phyloP scores from a whole-genome alignment of 2,113 vertebrate species.

The Apeltes quadracus region DNA sequence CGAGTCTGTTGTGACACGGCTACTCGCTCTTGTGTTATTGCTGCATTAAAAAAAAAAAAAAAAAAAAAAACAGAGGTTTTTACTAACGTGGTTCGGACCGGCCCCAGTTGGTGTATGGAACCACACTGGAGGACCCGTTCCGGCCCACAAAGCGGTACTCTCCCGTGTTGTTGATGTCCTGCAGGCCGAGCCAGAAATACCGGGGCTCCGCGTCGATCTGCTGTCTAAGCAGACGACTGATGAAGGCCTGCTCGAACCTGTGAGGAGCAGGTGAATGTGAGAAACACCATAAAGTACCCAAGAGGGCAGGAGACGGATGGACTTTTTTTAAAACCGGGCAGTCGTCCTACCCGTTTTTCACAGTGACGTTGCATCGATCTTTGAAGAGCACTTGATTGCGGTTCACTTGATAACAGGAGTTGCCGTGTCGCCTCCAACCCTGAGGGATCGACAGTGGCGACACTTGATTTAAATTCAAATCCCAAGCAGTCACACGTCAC shows the following conservation, averaged over 20 bases:
- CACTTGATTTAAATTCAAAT: background rate
- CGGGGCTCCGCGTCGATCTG: slow-evolving; percentile 73
- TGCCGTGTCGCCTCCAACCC: slow-evolving; percentile 90
- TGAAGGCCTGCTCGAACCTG: slow-evolving; percentile 96
- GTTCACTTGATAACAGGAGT: slow-evolving; percentile 88
- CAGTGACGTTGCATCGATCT: slow-evolving; percentile 86
- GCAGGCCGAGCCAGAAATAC: slow-evolving; percentile 91
- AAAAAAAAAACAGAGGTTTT: no score
- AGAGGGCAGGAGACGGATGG: background rate
- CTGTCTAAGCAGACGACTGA: slow-evolving; percentile 87
- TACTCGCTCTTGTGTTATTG: background rate
- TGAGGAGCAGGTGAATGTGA: slow-evolving; percentile 13
- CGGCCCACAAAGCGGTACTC: slow-evolving; percentile 87
- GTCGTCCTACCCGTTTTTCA: slow-evolving; percentile 86
- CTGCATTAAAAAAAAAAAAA: no score
- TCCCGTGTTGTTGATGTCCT: slow-evolving; percentile 82
- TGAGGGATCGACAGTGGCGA: slow-evolving; percentile 55
- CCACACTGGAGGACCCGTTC: slow-evolving; percentile 59
- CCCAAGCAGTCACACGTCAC: background rate
- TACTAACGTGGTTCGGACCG: slow-evolving; percentile 84
- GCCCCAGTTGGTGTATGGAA: slow-evolving; percentile 91
- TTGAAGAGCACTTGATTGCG: slow-evolving; percentile 82
- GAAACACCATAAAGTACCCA: background rate
- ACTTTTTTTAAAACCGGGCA: background rate
- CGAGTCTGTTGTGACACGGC: background rate